These are phyloP conservation scores for Hylaea fasciaria DNA, from an alignment of 2,888 invertebrate genomes.

Conservation along the genomic window DNA sequence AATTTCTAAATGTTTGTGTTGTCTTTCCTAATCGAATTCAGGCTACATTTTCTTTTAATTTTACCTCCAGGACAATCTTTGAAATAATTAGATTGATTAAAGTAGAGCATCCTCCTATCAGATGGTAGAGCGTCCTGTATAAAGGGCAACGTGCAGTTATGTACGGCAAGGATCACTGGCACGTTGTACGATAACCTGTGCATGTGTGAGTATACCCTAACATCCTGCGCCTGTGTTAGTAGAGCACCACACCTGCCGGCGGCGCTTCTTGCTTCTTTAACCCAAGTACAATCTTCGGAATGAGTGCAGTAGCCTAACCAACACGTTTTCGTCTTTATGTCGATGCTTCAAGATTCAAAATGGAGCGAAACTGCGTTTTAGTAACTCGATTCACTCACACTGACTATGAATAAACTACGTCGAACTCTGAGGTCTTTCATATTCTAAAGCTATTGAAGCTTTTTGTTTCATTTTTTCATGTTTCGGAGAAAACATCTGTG, in stretches of 20 bases:
- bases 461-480: constrained; percentile 56
- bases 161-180: constrained; percentile 39
- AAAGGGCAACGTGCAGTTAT: constrained; percentile 43
- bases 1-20: too few species aligned
- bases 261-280: constrained; percentile 9
- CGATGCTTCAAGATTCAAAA: constrained; percentile 8
- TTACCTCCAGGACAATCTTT: too few species aligned
- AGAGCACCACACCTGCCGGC: constrained; percentile 48
- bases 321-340: constrained; percentile 25
- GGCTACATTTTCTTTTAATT: too few species aligned
- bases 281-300: constrained; percentile 31
- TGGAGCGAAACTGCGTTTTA: neutral
- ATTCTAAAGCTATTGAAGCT: constrained; percentile 58
- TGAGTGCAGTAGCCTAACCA: neutral
- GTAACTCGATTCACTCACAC: neutral
- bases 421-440: constrained; percentile 21
- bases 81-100: neutral
- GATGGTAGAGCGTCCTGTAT: constrained; percentile 35
- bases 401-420: constrained; percentile 4
- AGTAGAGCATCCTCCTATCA: constrained; percentile 21
- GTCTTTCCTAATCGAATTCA: too few species aligned
- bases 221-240: constrained; percentile 39
- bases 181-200: constrained; percentile 36
- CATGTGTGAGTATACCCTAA: constrained; percentile 38
- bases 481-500: constrained; percentile 67